These are phyloP conservation scores for Neoarius graeffei DNA, from an alignment of 2,113 vertebrate species.

Conservation along the genomic window DNA sequence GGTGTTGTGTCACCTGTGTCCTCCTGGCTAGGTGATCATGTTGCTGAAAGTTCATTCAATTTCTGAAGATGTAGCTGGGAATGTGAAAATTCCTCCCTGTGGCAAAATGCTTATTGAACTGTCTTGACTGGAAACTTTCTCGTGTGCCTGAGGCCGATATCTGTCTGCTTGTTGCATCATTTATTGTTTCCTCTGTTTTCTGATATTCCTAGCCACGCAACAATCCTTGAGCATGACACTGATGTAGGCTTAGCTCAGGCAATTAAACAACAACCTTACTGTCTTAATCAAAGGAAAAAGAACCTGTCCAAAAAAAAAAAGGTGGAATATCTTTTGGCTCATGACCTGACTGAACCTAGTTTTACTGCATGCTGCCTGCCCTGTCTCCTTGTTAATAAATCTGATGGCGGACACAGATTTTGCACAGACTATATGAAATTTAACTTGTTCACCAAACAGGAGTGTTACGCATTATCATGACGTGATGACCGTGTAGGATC, in stretches of 20 bases:
- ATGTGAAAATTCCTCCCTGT: background rate
- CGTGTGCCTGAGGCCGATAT: background rate
- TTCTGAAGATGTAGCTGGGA: background rate
- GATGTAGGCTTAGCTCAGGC: background rate
- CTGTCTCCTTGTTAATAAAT: background rate
- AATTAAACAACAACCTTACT: background rate
- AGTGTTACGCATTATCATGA: background rate
- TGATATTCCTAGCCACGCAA: background rate
- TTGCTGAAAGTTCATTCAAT: background rate
- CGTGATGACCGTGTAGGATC: background rate
- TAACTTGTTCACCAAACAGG: background rate
- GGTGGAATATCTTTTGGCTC: background rate
- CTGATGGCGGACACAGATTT: background rate
- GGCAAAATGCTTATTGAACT: background rate
- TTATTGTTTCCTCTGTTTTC: conserved; percentile 2
- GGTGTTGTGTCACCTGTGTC: background rate
- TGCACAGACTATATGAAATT: background rate
- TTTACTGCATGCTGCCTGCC: conserved; percentile 2
- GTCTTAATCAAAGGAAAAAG: background rate
- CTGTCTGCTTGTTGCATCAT: background rate
- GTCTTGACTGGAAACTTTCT: background rate
- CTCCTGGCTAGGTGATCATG: background rate
- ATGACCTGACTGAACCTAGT: background rate
- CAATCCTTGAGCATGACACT: background rate
- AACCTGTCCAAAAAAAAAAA: background rate